A percentile compares a stretch with the other conserved stretches of the same genome.
phyloP scores from a whole-genome alignment of 1,140 invertebrate genomes.

The Dinothrombium tinctorium region DNA sequence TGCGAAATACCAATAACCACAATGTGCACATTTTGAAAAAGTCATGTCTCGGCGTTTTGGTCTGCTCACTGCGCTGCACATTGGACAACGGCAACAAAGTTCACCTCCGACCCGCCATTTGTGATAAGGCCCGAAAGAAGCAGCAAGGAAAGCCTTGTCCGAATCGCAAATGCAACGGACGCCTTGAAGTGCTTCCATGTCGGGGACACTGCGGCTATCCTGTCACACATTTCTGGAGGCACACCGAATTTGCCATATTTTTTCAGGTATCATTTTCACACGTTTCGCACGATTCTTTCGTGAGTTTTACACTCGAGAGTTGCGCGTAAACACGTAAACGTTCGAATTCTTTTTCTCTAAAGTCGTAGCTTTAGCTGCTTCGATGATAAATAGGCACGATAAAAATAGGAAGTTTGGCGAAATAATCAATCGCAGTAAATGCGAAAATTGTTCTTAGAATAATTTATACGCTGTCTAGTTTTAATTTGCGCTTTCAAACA shows the following conservation, averaged over 20 bases:
- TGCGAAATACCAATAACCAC: slow-evolving; percentile 97
- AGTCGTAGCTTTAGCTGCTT: too few relatives aligned
- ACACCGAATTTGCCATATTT: slow-evolving; percentile 78
- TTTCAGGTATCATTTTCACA: slow-evolving; percentile 56
- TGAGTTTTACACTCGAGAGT: too few relatives aligned
- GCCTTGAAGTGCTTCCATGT: slow-evolving; percentile 67
- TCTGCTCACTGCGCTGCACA: slow-evolving; percentile 60
- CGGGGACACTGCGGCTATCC: slow-evolving; percentile 89
- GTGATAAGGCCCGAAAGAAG: slow-evolving; percentile 89
- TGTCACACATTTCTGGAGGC: slow-evolving; percentile 93
- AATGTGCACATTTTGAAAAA: slow-evolving; percentile 94
- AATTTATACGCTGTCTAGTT: too few relatives aligned
- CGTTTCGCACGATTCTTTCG: too few relatives aligned
- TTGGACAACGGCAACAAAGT: slow-evolving; percentile 56
- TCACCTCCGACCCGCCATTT: slow-evolving; percentile 79
- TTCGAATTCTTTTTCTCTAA: too few relatives aligned
- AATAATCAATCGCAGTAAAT: too few relatives aligned
- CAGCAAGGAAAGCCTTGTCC: slow-evolving; percentile 86
- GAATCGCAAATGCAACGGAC: slow-evolving; percentile 55
- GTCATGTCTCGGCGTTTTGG: slow-evolving; percentile 77
- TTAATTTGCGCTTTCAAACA: too few relatives aligned
- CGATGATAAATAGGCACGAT: too few relatives aligned
- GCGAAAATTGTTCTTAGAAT: too few relatives aligned
- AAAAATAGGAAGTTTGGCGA: too few relatives aligned
- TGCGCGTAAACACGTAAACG: too few relatives aligned